These are phyloP conservation scores for Tychaedon coryphoeus DNA, from an alignment of 2,113 vertebrate genomes.

Conservation along the genomic window DNA sequence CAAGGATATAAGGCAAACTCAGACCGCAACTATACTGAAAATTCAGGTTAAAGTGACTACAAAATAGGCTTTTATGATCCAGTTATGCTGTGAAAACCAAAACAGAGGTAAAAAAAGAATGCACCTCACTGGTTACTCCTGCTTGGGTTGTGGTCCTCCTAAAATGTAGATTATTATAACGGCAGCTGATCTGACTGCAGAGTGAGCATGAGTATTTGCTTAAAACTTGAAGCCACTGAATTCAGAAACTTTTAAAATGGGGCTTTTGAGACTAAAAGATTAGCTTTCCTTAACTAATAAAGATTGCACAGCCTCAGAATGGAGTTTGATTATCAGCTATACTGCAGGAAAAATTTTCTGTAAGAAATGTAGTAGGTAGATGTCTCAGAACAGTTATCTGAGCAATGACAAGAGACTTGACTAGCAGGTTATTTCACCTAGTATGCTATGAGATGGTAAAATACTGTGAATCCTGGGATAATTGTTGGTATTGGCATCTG, in stretches of 20 bases:
- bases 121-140: accelerated
- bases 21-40: neutral
- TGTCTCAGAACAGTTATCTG: neutral
- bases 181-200: neutral
- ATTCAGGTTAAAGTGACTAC: neutral
- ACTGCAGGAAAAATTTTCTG: neutral
- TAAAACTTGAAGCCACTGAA: neutral
- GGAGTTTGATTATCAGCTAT: neutral
- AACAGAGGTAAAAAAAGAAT: neutral
- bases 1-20: neutral
- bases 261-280: neutral
- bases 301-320: neutral
- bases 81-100: neutral
- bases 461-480: neutral
- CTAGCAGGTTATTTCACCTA: neutral
- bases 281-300: neutral
- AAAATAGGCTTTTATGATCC: neutral
- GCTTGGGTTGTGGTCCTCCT: neutral
- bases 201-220: neutral
- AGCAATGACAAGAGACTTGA: neutral
- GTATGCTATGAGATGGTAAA: neutral
- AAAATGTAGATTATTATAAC: neutral
- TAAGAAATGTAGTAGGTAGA: neutral
- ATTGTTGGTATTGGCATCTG: neutral
- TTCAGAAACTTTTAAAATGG: neutral